Conservation (phyloP, 92 coral and sea anemone species). For the Actinernus sp. region DNA sequence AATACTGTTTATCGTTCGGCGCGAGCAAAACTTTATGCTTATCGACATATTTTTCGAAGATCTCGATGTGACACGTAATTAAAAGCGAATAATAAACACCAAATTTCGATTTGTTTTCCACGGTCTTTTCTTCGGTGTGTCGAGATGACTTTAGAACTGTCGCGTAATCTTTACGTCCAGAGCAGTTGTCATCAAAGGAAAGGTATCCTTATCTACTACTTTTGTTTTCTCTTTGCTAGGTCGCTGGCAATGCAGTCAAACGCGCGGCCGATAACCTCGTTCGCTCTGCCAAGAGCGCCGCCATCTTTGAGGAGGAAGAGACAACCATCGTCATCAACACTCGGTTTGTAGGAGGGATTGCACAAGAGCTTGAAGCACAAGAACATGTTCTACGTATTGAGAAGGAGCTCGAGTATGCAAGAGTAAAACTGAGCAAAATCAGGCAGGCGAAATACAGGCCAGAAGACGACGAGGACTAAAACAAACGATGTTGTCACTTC, state of each 20-base stretch:
- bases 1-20: too few relatives aligned
- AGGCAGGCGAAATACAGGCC: slow-evolving; percentile 93
- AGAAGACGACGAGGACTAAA: slow-evolving; percentile 76
- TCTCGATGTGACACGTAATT: too few relatives aligned
- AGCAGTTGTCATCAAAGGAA: too few relatives aligned
- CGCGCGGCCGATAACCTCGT: slow-evolving; percentile 97
- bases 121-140: too few relatives aligned
- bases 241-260: slow-evolving; percentile 97
- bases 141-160: too few relatives aligned
- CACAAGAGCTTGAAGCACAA: slow-evolving; percentile 96
- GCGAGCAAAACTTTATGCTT: too few relatives aligned
- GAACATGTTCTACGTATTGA: slow-evolving; percentile 95
- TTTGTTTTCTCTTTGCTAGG: slow-evolving; percentile 35
- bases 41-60: too few relatives aligned
- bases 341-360: slow-evolving; percentile 98
- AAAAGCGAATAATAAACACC: too few relatives aligned
- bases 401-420: slow-evolving; percentile 86
- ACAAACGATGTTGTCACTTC: too few relatives aligned
- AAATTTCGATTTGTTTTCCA: too few relatives aligned
- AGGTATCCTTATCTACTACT: background rate
- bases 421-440: slow-evolving; percentile 82
- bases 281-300: slow-evolving; percentile 95
- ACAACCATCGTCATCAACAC: slow-evolving; percentile 96
- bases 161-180: too few relatives aligned
- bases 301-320: slow-evolving; percentile 97